Percentiles rank a stretch among this genome's conserved stretches.
These are phyloP conservation scores for Trachythela sp. DNA, from an alignment of 64 coral and sea anemone genomes.

Conservation along the genomic window DNA sequence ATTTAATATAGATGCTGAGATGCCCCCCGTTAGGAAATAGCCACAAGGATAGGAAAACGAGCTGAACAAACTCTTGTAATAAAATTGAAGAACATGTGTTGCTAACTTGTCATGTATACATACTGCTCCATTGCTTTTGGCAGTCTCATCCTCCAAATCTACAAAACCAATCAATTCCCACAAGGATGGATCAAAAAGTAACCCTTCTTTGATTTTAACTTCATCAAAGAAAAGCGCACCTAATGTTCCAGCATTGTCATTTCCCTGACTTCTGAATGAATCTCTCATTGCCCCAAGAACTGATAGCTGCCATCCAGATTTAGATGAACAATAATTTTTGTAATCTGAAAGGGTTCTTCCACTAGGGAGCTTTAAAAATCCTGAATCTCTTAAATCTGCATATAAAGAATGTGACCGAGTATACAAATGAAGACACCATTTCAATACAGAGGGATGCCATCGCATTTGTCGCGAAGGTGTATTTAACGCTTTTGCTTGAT, in stretches of 20 bases:
- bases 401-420: not conserved
- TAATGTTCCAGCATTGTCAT: not conserved
- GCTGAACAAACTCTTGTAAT: not conserved
- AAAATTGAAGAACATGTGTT: slow-evolving; percentile 13
- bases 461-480: not conserved
- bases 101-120: not conserved
- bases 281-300: slow-evolving; percentile 8
- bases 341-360: slow-evolving; percentile 5
- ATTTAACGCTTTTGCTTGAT: not conserved
- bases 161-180: not conserved
- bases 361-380: not conserved
- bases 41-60: not conserved
- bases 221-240: not conserved
- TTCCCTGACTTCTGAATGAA: not conserved
- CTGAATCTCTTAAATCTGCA: not conserved
- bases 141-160: not conserved
- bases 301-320: slow-evolving; percentile 20
- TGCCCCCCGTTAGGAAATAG: not conserved
- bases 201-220: slow-evolving; percentile 6
- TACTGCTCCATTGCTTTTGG: not conserved
- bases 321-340: slow-evolving; percentile 5
- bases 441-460: slow-evolving; percentile 12
- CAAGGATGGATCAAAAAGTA: not conserved
- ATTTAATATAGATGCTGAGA: not conserved
- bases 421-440: not conserved